Conservation (phyloP, 2,888 invertebrate genomes). For the Hypena proboscidalis region DNA sequence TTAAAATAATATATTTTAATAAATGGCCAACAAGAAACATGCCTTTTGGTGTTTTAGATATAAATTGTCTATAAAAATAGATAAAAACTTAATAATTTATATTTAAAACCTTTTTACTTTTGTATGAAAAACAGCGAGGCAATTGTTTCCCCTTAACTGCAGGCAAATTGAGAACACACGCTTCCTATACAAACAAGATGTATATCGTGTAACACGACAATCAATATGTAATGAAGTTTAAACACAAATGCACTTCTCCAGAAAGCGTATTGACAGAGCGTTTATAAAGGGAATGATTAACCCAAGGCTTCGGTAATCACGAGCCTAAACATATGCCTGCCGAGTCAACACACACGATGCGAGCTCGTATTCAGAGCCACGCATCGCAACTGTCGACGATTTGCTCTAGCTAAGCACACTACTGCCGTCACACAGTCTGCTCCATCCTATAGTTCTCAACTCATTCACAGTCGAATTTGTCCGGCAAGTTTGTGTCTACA, state of each 20-base stretch:
- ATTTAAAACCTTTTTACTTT: too few relatives aligned
- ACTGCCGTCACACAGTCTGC: too few relatives aligned
- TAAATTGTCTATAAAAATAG: too few relatives aligned
- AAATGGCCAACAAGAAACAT: too few relatives aligned
- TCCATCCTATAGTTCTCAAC: constrained; percentile 38
- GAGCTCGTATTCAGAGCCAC: constrained; percentile 63
- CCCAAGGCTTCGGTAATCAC: constrained; percentile 70
- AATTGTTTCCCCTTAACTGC: too few relatives aligned
- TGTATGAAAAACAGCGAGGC: too few relatives aligned
- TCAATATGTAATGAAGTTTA: constrained; percentile 37
- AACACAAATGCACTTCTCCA: constrained; percentile 19
- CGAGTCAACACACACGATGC: constrained; percentile 42
- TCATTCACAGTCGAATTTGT: constrained; percentile 5
- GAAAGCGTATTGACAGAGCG: constrained; percentile 25
- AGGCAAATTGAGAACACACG: too few relatives aligned
- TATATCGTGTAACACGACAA: too few relatives aligned
- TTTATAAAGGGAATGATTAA: constrained; percentile 78
- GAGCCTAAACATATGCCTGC: constrained; percentile 60
- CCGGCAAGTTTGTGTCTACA: background rate
- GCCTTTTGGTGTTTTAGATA: too few relatives aligned
- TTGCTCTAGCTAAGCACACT: constrained; percentile 58
- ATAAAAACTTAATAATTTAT: too few relatives aligned
- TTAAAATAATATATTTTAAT: too few relatives aligned
- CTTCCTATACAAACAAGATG: too few relatives aligned
- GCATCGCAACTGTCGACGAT: constrained; percentile 67